phyloP scores from a whole-genome alignment of 2,113 vertebrate species.

The Zosterops japonicus region DNA sequence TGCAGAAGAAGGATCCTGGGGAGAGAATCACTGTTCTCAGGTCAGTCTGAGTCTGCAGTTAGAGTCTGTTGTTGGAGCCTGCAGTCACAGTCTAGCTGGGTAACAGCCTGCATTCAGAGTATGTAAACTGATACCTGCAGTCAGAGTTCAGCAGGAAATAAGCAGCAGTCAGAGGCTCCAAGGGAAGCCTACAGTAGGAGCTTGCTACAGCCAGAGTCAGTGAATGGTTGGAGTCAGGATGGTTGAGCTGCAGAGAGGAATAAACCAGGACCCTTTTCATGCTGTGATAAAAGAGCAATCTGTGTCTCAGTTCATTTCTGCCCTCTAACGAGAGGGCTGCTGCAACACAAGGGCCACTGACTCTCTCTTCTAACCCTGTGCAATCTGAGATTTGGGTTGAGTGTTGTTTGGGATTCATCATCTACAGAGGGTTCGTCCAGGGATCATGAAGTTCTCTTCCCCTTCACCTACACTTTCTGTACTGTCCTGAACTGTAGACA shows the following conservation, averaged over 20 bases:
- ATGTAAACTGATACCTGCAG: neutral
- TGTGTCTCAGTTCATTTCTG: neutral
- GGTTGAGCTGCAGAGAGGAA: neutral
- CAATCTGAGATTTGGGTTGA: neutral
- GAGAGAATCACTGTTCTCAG: neutral
- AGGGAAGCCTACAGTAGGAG: neutral
- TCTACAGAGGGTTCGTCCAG: neutral
- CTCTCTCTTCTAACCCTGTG: neutral
- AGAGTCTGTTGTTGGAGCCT: neutral
- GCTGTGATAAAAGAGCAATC: neutral
- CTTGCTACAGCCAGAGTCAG: neutral
- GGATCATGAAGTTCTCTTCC: neutral
- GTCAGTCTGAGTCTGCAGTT: neutral
- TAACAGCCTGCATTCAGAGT: neutral
- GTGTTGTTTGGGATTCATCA: neutral
- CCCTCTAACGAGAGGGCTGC: neutral
- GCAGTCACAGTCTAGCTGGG: neutral
- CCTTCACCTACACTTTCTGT: neutral
- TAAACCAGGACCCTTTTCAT: neutral
- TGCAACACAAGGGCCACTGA: neutral
- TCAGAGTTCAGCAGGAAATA: neutral
- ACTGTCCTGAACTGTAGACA: accelerated
- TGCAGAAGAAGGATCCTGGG: neutral
- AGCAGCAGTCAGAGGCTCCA: neutral
- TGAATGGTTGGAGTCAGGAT: neutral